Conservation (phyloP, 92 coral and sea anemone species). For the Paramuricea clavata region DNA sequence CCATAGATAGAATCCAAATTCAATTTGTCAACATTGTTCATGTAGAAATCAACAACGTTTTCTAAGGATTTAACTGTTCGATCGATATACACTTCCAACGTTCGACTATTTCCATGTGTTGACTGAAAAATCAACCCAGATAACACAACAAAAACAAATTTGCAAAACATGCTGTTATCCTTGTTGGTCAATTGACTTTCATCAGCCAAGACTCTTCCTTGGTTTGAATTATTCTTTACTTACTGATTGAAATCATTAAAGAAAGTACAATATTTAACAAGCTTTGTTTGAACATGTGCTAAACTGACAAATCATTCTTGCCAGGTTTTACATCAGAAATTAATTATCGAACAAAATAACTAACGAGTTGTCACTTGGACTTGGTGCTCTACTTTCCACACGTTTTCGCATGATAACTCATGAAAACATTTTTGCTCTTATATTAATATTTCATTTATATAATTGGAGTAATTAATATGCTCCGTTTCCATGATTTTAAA, state of each 20-base stretch:
- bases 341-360: too few species aligned
- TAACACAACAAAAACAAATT: not conserved
- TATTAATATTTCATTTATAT: too few species aligned
- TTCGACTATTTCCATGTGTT: not conserved
- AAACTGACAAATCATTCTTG: not conserved
- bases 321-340: not conserved
- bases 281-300: conserved; percentile 32
- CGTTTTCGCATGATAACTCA: not conserved
- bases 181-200: too few species aligned
- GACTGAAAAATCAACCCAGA: not conserved
- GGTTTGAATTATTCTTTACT: not conserved
- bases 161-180: not conserved
- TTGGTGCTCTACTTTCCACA: not conserved
- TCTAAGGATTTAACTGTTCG: conserved; percentile 22
- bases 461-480: not conserved
- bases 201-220: not conserved
- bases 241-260: conserved; percentile 1
- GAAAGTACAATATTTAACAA: not conserved
- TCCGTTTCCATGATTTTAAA: not conserved
- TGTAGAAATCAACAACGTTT: conserved; percentile 35
- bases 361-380: not conserved
- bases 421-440: not conserved
- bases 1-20: conserved; percentile 46
- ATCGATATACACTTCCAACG: not conserved
- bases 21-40: conserved; percentile 22